Conservation (phyloP, 2,888 invertebrate species). For the Liposcelis brunnea region DNA sequence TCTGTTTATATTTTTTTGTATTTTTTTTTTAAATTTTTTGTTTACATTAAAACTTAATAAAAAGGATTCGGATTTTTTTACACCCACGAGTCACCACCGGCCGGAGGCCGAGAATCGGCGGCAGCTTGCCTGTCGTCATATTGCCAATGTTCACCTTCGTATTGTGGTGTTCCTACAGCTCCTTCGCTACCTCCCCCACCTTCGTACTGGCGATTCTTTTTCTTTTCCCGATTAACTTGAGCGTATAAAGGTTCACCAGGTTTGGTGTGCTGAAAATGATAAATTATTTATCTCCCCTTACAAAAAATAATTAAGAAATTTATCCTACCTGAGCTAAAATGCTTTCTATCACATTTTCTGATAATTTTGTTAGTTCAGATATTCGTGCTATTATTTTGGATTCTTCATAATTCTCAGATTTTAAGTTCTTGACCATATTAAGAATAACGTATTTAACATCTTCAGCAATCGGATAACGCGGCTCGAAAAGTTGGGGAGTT, state of each 20-base stretch:
- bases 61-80: slow-evolving; percentile 19
- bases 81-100: slow-evolving; percentile 34
- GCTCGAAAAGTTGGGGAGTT: too few species aligned
- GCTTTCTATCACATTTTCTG: neutral
- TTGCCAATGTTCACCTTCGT: slow-evolving; percentile 21
- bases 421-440: too few species aligned
- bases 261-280: slow-evolving; percentile 28
- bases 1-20: too few species aligned
- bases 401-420: too few species aligned
- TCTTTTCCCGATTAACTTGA: slow-evolving; percentile 46
- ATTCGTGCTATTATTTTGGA: too few species aligned
- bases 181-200: slow-evolving; percentile 15
- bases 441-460: too few species aligned
- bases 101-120: slow-evolving; percentile 15
- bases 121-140: neutral
- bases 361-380: slow-evolving; percentile 5
- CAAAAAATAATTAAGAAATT: neutral
- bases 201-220: slow-evolving; percentile 33
- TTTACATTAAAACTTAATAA: too few species aligned
- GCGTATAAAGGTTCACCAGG: slow-evolving; percentile 45
- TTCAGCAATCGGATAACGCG: too few species aligned
- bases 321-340: too few species aligned
- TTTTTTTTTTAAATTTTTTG: too few species aligned
- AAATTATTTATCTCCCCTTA: too few species aligned
- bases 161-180: slow-evolving; percentile 20